Conservation (phyloP, 2,797 vertebrate species). For the Eurystomus glaucurus region DNA sequence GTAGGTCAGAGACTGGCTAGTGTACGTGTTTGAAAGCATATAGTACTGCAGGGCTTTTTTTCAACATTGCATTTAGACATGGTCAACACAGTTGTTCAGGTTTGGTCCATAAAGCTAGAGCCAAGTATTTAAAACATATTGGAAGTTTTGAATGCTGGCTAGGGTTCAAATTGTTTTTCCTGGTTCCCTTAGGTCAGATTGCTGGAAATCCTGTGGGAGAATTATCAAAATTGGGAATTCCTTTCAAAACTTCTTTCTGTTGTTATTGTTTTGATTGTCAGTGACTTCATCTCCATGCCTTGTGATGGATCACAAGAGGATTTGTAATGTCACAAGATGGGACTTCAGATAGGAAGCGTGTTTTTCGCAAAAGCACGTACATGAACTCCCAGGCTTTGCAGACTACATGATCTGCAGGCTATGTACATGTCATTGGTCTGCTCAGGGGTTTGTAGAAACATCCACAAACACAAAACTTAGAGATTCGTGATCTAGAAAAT, state of each 20-base stretch:
- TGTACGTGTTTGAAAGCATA: constrained; percentile 71
- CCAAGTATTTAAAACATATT: neutral
- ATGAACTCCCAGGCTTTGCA: neutral
- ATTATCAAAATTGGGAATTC: neutral
- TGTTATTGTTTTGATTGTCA: neutral
- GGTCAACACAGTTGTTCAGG: neutral
- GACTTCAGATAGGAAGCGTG: neutral
- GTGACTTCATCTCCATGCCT: constrained; percentile 8
- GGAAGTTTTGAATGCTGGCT: neutral
- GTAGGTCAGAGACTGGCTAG: constrained; percentile 70
- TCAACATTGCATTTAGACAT: neutral
- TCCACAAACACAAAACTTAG: neutral
- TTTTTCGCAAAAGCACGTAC: neutral
- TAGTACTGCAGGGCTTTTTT: constrained; percentile 15
- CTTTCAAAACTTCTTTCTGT: neutral
- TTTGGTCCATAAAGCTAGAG: neutral
- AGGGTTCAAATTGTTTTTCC: neutral
- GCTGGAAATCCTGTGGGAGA: neutral
- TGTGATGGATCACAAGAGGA: constrained; percentile 32
- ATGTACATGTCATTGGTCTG: neutral
- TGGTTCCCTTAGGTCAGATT: neutral
- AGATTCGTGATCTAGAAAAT: neutral
- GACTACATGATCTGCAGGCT: neutral
- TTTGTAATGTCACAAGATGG: constrained; percentile 19
- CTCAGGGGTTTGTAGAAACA: neutral